These are phyloP conservation scores for Blennius ocellaris DNA, from an alignment of 2,113 vertebrate genomes.

Conservation along the genomic window DNA sequence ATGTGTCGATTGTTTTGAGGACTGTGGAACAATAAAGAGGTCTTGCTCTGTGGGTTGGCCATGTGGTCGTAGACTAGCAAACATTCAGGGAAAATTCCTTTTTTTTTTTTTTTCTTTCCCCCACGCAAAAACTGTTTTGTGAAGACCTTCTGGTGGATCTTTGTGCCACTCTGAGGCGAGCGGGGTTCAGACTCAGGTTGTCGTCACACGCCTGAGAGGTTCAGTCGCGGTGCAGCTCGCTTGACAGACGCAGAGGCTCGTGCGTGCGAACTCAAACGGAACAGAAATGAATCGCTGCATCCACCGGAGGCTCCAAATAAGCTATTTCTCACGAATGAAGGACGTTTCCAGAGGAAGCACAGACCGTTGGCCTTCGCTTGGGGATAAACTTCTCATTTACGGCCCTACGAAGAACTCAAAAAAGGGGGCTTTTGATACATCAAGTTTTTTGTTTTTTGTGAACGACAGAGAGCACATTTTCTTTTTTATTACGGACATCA, in stretches of 20 bases:
- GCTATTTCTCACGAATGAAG: constrained; percentile 53
- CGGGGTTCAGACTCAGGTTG: constrained; percentile 28
- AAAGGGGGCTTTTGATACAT: constrained; percentile 68
- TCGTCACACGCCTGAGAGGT: constrained; percentile 16
- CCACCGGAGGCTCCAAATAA: constrained; percentile 46
- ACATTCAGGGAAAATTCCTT: constrained; percentile 77
- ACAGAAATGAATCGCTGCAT: constrained; percentile 9
- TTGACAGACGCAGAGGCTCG: constrained; percentile 4
- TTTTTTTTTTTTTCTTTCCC: too few relatives aligned
- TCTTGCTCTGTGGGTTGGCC: constrained; percentile 40
- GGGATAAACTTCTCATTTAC: constrained; percentile 26
- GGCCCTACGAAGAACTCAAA: constrained; percentile 39
- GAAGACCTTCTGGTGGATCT: constrained; percentile 25
- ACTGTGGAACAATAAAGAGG: constrained; percentile 49
- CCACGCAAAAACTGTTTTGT: constrained; percentile 36
- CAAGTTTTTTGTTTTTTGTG: constrained; percentile 46
- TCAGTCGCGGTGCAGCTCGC: not conserved
- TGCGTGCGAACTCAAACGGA: not conserved
- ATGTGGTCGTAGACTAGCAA: constrained; percentile 55
- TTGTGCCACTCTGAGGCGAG: constrained; percentile 46
- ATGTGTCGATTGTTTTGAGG: constrained; percentile 52
- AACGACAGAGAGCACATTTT: constrained; percentile 63
- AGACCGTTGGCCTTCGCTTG: constrained; percentile 26
- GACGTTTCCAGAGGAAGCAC: constrained; percentile 29
- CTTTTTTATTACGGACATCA: constrained; percentile 57